phyloP scores from a whole-genome alignment of 2,888 invertebrate genomes.

The Andrena bicolor region DNA sequence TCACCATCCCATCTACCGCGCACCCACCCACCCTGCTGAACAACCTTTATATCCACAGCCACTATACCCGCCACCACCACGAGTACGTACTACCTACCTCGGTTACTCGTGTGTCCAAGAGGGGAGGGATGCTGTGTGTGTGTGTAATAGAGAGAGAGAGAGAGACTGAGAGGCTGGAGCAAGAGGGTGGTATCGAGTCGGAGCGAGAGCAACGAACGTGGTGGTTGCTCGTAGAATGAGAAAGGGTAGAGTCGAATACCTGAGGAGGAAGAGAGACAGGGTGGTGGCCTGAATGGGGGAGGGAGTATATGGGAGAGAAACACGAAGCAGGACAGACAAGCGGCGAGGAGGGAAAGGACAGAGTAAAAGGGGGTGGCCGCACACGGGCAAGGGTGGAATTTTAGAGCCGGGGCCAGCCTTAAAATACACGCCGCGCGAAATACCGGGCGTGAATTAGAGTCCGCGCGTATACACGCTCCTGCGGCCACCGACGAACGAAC shows the following conservation, averaged over 20 bases:
- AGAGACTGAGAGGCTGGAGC: not conserved
- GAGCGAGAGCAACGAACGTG: conserved; percentile 53
- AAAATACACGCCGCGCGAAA: conserved; percentile 82
- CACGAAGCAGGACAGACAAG: conserved; percentile 56
- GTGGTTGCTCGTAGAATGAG: conserved; percentile 33
- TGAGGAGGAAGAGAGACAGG: conserved; percentile 27
- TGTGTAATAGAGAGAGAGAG: conserved; percentile 25
- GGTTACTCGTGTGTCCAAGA: conserved; percentile 76
- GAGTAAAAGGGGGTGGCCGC: conserved; percentile 50
- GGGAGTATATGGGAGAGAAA: conserved; percentile 48
- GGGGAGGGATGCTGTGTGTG: conserved; percentile 51
- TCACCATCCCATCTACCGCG: conserved; percentile 59
- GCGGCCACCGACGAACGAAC: conserved; percentile 61
- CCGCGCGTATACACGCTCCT: conserved; percentile 64
- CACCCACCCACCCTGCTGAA: conserved; percentile 74
- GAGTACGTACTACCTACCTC: conserved; percentile 74
- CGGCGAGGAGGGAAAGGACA: conserved; percentile 56
- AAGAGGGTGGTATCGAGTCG: conserved; percentile 29
- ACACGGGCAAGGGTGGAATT: conserved; percentile 80
- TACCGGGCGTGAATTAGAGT: conserved; percentile 83
- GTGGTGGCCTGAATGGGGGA: conserved; percentile 22
- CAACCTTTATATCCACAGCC: conserved; percentile 83
- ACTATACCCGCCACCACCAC: conserved; percentile 80
- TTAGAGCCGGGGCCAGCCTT: conserved; percentile 81
- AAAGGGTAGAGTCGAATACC: conserved; percentile 17